Conservation (phyloP, 2,888 invertebrate genomes). For the Exephanes ischioxanthus region DNA sequence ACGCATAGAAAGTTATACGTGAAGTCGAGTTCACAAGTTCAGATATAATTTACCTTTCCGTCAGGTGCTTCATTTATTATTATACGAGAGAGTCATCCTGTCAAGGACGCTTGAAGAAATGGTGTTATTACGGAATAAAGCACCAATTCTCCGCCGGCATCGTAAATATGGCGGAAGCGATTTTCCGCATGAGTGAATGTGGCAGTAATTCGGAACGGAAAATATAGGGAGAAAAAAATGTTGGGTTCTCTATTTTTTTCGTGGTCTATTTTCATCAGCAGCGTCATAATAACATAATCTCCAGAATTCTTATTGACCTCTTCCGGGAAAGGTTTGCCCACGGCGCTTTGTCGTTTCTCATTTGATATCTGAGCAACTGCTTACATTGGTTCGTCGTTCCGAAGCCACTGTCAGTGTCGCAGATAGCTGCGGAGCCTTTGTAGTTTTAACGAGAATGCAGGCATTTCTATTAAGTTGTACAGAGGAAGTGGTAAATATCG, state of each 20-base stretch:
- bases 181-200: constrained; percentile 46
- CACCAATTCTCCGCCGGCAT: not conserved
- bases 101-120: constrained; percentile 30
- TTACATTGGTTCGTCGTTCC: not conserved
- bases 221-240: not conserved
- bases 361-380: not conserved
- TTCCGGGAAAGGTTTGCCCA: not conserved
- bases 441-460: not conserved
- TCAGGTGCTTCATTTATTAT: not conserved
- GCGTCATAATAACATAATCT: not conserved
- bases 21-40: not conserved
- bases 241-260: not conserved
- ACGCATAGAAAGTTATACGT: not conserved
- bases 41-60: not conserved
- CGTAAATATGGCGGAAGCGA: constrained; percentile 39
- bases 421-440: not conserved
- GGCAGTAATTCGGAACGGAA: constrained; percentile 30
- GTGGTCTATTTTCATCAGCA: not conserved
- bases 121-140: not conserved
- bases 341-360: not conserved
- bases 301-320: not conserved
- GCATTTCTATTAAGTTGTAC: not conserved
- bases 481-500: not conserved
- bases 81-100: not conserved
- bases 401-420: not conserved